A percentile compares a stretch with the other conserved stretches of the same genome.
These are phyloP conservation scores for Drosophila pseudotalamancana DNA, from an alignment of 2,888 invertebrate species.

Conservation along the genomic window DNA sequence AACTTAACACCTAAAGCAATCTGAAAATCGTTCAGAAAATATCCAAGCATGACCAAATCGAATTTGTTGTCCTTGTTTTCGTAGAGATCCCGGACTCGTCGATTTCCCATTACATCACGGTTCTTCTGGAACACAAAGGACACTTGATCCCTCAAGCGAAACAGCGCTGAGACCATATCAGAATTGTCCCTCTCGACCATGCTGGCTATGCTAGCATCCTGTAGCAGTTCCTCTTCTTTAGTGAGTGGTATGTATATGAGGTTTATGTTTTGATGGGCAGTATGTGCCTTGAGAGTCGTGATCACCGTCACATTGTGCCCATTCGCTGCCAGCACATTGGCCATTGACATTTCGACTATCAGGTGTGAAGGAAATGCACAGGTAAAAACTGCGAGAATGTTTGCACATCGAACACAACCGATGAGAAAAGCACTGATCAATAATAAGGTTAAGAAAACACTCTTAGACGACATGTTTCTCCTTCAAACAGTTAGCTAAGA, in stretches of 20 bases:
- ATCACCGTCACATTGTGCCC: slow-evolving; percentile 83
- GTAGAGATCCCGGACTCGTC: slow-evolving; percentile 65
- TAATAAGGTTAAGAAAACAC: no score
- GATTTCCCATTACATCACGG: slow-evolving; percentile 47
- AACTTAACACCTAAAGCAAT: slow-evolving; percentile 74
- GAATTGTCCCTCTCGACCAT: slow-evolving; percentile 53
- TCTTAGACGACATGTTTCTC: no score
- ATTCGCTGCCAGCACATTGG: slow-evolving; percentile 70
- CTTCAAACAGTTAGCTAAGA: no score
- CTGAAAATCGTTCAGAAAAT: slow-evolving; percentile 75
- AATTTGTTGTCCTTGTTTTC: slow-evolving; percentile 71
- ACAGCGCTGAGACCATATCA: slow-evolving; percentile 19
- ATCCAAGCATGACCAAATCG: slow-evolving; percentile 80
- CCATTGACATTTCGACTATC: slow-evolving; percentile 78
- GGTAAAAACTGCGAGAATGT: slow-evolving; percentile 79
- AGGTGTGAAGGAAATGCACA: slow-evolving; percentile 78
- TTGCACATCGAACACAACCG: slow-evolving; percentile 45
- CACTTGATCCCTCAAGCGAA: slow-evolving; percentile 16
- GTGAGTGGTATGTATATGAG: slow-evolving; percentile 63
- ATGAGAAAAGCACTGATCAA: slow-evolving; percentile 4
- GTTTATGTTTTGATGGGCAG: slow-evolving; percentile 58
- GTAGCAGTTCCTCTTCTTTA: slow-evolving; percentile 28
- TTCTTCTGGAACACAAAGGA: slow-evolving; percentile 28
- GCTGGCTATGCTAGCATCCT: slow-evolving; percentile 25
- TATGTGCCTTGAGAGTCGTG: slow-evolving; percentile 59